Conservation (phyloP, 2,888 invertebrate species). For the Cephalotes varians region DNA sequence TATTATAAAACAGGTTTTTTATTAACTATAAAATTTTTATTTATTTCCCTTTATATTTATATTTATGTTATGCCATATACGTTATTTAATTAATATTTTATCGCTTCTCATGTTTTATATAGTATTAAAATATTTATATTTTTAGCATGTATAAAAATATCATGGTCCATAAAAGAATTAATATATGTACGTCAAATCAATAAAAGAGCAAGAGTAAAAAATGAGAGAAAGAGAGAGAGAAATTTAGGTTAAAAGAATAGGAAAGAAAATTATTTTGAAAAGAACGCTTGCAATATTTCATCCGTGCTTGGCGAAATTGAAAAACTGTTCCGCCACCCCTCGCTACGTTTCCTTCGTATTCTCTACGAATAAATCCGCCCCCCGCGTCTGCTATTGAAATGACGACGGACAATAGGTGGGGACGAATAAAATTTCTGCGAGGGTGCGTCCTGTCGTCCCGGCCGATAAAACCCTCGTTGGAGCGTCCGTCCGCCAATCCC, state of each 20-base stretch:
- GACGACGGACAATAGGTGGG: slow-evolving; percentile 16
- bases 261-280: slow-evolving; percentile 41
- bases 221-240: neutral
- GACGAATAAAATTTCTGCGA: slow-evolving; percentile 78
- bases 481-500: slow-evolving; percentile 71
- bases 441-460: slow-evolving; percentile 65
- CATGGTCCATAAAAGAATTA: too few relatives aligned
- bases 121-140: neutral
- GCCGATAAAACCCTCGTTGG: slow-evolving; percentile 74
- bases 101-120: neutral
- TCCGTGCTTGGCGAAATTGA: slow-evolving; percentile 47
- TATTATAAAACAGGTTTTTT: too few relatives aligned
- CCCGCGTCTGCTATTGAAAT: slow-evolving; percentile 14
- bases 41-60: too few relatives aligned
- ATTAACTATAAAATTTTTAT: too few relatives aligned
- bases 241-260: neutral
- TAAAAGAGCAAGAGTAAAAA: neutral
- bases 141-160: neutral
- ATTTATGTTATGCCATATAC: too few relatives aligned
- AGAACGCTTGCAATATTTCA: slow-evolving; percentile 42
- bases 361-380: slow-evolving; percentile 49
- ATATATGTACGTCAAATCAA: neutral
- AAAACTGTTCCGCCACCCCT: slow-evolving; percentile 29
- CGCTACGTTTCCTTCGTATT: neutral
- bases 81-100: too few relatives aligned